Evolutionary conservation across 64 coral and sea anemone species (phyloP).

Genomic region (Montipora capricornis): DNA sequence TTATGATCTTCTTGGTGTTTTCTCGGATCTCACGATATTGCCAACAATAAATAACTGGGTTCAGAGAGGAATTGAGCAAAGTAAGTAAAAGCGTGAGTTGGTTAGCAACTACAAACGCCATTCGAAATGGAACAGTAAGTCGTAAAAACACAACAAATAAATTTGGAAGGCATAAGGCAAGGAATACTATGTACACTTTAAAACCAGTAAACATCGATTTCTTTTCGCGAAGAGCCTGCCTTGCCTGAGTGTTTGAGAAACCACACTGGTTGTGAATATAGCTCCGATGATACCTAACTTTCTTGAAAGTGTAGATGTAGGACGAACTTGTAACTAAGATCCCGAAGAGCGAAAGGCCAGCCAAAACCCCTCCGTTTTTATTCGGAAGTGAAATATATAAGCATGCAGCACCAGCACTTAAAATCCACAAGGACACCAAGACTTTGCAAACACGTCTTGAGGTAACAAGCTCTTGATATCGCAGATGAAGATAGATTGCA

Average conservation of each 20-base stretch:
- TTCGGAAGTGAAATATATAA: background rate
- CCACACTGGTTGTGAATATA: slow-evolving; percentile 13
- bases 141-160: background rate
- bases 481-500: slow-evolving; percentile 35
- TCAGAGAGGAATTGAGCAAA: slow-evolving; percentile 15
- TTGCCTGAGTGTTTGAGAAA: background rate
- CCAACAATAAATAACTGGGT: slow-evolving; percentile 53
- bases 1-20: background rate
- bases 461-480: slow-evolving; percentile 51
- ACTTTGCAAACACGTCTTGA: background rate
- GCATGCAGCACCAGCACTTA: background rate
- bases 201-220: slow-evolving; percentile 4
- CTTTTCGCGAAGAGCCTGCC: background rate
- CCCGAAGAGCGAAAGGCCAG: background rate
- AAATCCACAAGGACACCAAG: slow-evolving; percentile 10
- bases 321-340: slow-evolving; percentile 9
- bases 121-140: background rate
- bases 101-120: background rate
- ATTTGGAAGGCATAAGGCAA: slow-evolving; percentile 29
- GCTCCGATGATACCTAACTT: slow-evolving; percentile 4
- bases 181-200: background rate
- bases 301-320: slow-evolving; percentile 17
- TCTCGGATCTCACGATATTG: slow-evolving; percentile 45
- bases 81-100: background rate
- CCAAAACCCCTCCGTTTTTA: background rate